phyloP scores from a whole-genome alignment of 92 coral and sea anemone genomes.

The Parazoanthus atlanticus region DNA sequence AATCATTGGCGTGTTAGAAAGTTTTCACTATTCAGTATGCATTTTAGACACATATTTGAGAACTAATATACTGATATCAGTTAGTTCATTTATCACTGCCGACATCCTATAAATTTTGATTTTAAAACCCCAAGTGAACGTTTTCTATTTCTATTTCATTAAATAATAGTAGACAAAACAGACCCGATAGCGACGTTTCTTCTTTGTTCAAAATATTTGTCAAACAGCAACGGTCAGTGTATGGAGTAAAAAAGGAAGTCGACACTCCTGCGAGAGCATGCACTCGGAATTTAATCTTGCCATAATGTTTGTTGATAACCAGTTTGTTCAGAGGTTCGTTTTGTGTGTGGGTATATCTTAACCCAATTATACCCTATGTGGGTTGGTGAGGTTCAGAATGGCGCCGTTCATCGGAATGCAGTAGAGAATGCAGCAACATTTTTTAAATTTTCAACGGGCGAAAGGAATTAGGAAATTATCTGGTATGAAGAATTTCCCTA shows the following conservation, averaged over 20 bases:
- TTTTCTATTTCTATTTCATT: no score
- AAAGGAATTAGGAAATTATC: constrained; percentile 7
- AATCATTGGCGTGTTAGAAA: not conserved
- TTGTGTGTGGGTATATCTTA: not conserved
- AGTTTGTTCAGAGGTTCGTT: not conserved
- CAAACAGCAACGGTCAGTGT: not conserved
- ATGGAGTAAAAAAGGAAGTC: no score
- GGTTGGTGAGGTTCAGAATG: not conserved
- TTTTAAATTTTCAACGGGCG: constrained; percentile 1
- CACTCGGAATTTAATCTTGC: no score
- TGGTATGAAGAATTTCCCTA: not conserved
- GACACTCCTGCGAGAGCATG: not conserved
- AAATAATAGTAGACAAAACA: not conserved
- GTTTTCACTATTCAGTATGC: not conserved
- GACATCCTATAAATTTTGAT: not conserved
- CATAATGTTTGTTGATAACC: not conserved
- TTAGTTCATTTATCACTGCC: no score
- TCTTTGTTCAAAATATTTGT: not conserved
- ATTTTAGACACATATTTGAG: no score
- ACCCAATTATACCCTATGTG: not conserved
- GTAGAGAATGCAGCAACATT: not conserved
- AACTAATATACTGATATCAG: no score
- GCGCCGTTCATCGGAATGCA: not conserved
- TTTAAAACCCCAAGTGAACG: no score
- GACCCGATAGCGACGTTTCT: not conserved